These are phyloP conservation scores for Heteromurus nitidus DNA, from an alignment of 2,888 invertebrate species.

Conservation along the genomic window DNA sequence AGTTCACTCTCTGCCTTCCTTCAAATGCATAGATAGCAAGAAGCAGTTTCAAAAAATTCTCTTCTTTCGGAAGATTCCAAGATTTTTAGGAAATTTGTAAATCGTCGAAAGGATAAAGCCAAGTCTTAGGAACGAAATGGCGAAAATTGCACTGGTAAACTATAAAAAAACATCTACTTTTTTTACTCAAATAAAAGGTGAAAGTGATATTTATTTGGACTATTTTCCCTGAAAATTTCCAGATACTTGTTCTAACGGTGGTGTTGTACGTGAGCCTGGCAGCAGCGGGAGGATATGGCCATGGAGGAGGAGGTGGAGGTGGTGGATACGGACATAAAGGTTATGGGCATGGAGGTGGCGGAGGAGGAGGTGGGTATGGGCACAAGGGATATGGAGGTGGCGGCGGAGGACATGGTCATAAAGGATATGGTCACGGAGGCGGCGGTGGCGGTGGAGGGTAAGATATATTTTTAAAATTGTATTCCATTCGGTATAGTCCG, in stretches of 20 bases:
- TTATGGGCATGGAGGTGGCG: constrained; percentile 32
- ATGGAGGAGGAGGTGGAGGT: constrained; percentile 52
- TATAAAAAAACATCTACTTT: too few species aligned
- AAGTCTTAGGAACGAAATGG: too few species aligned
- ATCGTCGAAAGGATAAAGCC: too few species aligned
- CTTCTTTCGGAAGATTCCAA: background rate
- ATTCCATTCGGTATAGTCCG: background rate
- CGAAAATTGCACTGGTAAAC: constrained; percentile 44
- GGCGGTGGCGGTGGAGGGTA: constrained; percentile 25
- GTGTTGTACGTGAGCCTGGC: constrained; percentile 30
- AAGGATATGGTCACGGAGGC: too few species aligned
- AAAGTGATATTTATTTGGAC: background rate
- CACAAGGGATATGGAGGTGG: background rate
- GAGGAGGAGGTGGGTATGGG: constrained; percentile 18
- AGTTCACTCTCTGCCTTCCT: constrained; percentile 6
- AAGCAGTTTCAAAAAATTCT: too few species aligned
- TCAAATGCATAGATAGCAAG: too few species aligned
- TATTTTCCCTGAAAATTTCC: constrained; percentile 27
- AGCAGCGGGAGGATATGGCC: constrained; percentile 48
- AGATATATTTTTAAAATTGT: background rate
- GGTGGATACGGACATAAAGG: constrained; percentile 44
- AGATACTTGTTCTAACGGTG: constrained; percentile 39
- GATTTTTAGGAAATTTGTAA: too few species aligned
- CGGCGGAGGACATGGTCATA: too few species aligned
- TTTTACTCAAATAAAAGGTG: too few species aligned